Evolutionary conservation across 1,140 invertebrate species (phyloP).

Genomic region (Diorhabda sublineata): DNA sequence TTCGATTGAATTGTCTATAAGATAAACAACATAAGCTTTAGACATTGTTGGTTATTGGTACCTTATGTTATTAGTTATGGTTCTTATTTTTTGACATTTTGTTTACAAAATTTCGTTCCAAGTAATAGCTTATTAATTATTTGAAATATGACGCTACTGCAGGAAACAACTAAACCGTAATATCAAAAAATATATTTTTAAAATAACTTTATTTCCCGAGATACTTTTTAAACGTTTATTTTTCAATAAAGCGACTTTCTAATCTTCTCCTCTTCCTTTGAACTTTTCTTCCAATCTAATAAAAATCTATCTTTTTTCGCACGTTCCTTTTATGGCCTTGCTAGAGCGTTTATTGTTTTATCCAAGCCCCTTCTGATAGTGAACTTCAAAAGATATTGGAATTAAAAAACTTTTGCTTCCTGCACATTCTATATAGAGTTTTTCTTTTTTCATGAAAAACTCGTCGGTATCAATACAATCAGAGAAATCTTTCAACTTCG

Average conservation of each 20-base stretch:
- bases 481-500: background rate
- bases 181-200: background rate
- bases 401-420: background rate
- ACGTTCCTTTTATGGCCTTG: background rate
- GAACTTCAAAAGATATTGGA: slow-evolving; percentile 2
- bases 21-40: too few species aligned
- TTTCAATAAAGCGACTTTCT: background rate
- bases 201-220: background rate
- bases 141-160: too few species aligned
- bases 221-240: background rate
- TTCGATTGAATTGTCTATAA: too few species aligned
- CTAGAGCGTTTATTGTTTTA: background rate
- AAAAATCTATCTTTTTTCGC: slow-evolving; percentile 3
- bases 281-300: background rate
- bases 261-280: background rate
- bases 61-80: too few species aligned
- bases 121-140: too few species aligned
- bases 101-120: too few species aligned
- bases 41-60: too few species aligned
- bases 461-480: background rate
- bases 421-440: background rate
- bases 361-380: slow-evolving; percentile 1
- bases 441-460: background rate
- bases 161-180: too few species aligned
- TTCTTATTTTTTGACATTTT: too few species aligned